phyloP scores from a whole-genome alignment of 1,140 invertebrate species.

The Trichoplusia ni region DNA sequence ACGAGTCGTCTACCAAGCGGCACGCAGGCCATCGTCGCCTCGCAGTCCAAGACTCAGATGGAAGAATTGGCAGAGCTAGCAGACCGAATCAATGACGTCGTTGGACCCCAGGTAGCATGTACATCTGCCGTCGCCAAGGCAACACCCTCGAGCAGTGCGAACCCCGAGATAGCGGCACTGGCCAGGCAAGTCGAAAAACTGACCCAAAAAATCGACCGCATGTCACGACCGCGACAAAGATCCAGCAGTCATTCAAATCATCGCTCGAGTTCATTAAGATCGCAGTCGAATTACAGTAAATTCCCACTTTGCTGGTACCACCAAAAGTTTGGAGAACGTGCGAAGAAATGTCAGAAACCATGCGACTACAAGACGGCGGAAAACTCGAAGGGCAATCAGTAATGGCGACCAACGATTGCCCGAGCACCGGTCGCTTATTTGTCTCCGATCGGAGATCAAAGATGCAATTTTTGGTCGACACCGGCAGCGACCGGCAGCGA shows the following conservation, averaged over 20 bases:
- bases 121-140: neutral
- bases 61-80: neutral
- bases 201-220: neutral
- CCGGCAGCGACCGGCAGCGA: neutral
- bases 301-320: slow-evolving; percentile 17
- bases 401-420: slow-evolving; percentile 4
- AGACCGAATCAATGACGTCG: neutral
- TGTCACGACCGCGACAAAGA: neutral
- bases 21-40: too few species aligned
- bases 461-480: slow-evolving; percentile 1
- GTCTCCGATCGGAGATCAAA: neutral
- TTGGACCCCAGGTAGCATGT: too few species aligned
- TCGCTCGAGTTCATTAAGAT: too few species aligned
- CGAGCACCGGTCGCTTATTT: slow-evolving; percentile 1
- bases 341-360: neutral
- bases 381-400: slow-evolving; percentile 10
- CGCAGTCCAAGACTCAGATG: too few species aligned
- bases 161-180: neutral
- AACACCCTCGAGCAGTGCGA: neutral
- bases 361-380: slow-evolving; percentile 12
- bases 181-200: neutral
- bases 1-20: neutral
- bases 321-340: neutral
- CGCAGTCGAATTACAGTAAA: slow-evolving; percentile 1
- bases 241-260: neutral